A percentile compares a stretch with the other conserved stretches of the same genome.
Conservation (phyloP, 1,140 invertebrate species). For the Drosophila pseudoananassae region DNA sequence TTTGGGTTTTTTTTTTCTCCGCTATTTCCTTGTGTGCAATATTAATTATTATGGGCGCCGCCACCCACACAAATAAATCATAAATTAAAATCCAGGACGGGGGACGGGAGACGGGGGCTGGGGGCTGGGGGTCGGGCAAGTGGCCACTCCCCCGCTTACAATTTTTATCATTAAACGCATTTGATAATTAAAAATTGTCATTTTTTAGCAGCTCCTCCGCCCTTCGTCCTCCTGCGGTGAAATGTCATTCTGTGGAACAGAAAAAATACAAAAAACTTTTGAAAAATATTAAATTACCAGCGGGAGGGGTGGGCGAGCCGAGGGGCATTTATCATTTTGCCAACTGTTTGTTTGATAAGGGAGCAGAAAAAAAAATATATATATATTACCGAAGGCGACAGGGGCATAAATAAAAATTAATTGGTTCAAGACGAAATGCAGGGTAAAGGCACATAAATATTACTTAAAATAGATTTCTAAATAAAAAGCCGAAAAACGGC, state of each 20-base stretch:
- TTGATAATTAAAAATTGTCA: constrained; percentile 84
- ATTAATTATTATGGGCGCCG: constrained; percentile 79
- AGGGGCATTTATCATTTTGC: constrained; percentile 79
- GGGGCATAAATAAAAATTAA: constrained; percentile 45
- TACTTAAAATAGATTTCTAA: constrained; percentile 71
- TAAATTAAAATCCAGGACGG: constrained; percentile 67
- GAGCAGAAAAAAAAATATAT: constrained; percentile 32
- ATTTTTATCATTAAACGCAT: constrained; percentile 84
- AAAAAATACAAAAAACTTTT: constrained; percentile 17
- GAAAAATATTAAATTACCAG: constrained; percentile 77
- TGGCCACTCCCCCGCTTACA: constrained; percentile 52
- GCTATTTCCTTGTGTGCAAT: constrained; percentile 69
- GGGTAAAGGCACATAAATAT: constrained; percentile 64
- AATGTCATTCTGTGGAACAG: not conserved
- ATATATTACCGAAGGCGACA: constrained; percentile 18
- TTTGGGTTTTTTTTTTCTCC: constrained; percentile 11
- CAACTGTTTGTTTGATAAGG: constrained; percentile 83
- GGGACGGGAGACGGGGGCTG: too few species aligned
- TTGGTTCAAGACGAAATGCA: constrained; percentile 41
- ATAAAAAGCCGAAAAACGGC: constrained; percentile 51
- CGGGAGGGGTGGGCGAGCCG: constrained; percentile 10
- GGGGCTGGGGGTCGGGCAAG: too few species aligned
- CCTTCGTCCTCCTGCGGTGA: not conserved
- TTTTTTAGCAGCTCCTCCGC: constrained; percentile 67
- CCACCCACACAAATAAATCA: constrained; percentile 80